Percentiles rank a stretch among this genome's conserved stretches.
phyloP scores from a whole-genome alignment of 2,797 vertebrate species.

The Propithecus perrieri region DNA sequence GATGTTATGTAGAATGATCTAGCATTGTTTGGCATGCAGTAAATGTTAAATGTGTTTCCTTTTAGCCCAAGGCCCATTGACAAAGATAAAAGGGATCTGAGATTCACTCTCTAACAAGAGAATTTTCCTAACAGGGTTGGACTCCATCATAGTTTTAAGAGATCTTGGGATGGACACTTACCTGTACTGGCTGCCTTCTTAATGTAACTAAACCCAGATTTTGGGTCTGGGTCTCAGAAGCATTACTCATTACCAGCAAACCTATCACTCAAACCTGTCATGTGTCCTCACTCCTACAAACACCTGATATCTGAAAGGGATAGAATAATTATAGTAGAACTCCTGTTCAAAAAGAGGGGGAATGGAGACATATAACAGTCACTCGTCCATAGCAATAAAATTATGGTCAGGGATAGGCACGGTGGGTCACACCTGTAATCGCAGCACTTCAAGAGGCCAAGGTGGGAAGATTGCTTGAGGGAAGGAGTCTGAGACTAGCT shows the following conservation, averaged over 20 bases:
- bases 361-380: background rate
- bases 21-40: background rate
- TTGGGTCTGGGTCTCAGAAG: background rate
- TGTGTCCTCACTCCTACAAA: background rate
- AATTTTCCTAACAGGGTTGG: background rate
- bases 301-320: slow-evolving; percentile 2
- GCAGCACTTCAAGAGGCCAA: background rate
- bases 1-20: background rate
- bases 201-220: background rate
- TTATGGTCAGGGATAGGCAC: background rate
- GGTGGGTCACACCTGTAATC: background rate
- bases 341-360: background rate
- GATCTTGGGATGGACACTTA: background rate
- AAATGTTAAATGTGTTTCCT: slow-evolving; percentile 16
- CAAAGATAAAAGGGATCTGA: background rate
- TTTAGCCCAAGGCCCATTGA: slow-evolving; percentile 7
- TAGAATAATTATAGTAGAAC: background rate
- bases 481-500: background rate
- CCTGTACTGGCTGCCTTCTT: background rate
- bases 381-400: background rate
- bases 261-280: background rate
- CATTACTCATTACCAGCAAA: background rate
- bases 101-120: background rate
- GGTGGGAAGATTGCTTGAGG: background rate
- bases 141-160: background rate